A percentile compares a stretch with the other conserved stretches of the same genome.
These are phyloP conservation scores for Pectinophora gossypiella DNA, from an alignment of 1,140 invertebrate species.

Conservation along the genomic window DNA sequence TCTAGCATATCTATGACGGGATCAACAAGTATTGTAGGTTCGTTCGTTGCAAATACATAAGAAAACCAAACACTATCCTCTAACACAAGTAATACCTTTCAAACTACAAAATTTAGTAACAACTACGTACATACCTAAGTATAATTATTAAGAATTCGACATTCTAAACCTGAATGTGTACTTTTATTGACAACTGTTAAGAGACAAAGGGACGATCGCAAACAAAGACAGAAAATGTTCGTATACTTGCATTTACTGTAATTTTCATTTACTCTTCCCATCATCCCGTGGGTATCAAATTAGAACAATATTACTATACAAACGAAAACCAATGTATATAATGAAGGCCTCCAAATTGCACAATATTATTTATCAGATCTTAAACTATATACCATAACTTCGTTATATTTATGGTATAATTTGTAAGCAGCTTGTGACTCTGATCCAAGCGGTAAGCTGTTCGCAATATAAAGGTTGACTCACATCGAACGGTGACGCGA, in stretches of 20 bases:
- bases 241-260: too few species aligned
- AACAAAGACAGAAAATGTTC: background rate
- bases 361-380: too few species aligned
- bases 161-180: background rate
- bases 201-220: background rate
- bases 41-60: slow-evolving; percentile 11
- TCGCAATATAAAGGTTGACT: background rate
- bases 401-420: background rate
- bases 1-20: background rate
- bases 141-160: too few species aligned
- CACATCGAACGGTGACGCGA: background rate
- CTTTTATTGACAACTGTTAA: background rate
- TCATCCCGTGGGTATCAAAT: too few species aligned
- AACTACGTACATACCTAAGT: slow-evolving; percentile 6
- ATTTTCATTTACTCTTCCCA: too few species aligned
- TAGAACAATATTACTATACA: too few species aligned
- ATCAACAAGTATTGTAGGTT: too few species aligned
- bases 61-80: background rate
- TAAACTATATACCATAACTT: slow-evolving; percentile 9
- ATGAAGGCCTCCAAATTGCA: background rate
- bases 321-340: background rate
- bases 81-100: background rate
- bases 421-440: background rate
- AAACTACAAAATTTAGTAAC: slow-evolving; percentile 15
- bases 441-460: background rate